These are phyloP conservation scores for Bufo gargarizans DNA, from an alignment of 2,113 vertebrate genomes.

Conservation along the genomic window DNA sequence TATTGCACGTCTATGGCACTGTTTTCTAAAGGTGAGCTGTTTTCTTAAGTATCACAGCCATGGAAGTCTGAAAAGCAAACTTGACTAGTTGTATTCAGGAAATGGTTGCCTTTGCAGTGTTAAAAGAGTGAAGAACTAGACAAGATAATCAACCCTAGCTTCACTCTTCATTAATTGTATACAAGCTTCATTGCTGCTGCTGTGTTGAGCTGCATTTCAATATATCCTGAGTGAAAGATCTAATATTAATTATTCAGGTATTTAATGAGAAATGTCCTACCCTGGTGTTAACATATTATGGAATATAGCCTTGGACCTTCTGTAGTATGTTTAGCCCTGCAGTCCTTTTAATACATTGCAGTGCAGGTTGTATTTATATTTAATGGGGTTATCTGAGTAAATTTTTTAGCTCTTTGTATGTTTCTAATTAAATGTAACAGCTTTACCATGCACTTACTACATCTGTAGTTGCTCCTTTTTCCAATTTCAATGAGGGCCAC, in stretches of 20 bases:
- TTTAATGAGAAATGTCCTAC: not conserved
- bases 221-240: not conserved
- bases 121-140: not conserved
- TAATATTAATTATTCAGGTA: slow-evolving; percentile 10
- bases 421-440: not conserved
- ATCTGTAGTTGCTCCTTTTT: no score
- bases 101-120: not conserved
- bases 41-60: not conserved
- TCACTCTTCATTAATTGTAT: not conserved
- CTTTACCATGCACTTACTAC: not conserved
- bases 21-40: not conserved
- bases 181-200: not conserved
- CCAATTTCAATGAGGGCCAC: no score
- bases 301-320: not conserved
- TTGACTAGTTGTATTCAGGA: not conserved
- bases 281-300: not conserved
- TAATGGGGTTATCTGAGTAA: not conserved
- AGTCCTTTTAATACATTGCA: not conserved
- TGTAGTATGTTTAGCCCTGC: not conserved
- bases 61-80: not conserved
- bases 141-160: not conserved
- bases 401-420: no score
- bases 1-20: not conserved
- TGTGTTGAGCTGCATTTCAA: not conserved
- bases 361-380: not conserved